A percentile compares a stretch with the other conserved stretches of the same genome.
Conservation (phyloP, 2,113 vertebrate species). For the Bettongia penicillata region DNA sequence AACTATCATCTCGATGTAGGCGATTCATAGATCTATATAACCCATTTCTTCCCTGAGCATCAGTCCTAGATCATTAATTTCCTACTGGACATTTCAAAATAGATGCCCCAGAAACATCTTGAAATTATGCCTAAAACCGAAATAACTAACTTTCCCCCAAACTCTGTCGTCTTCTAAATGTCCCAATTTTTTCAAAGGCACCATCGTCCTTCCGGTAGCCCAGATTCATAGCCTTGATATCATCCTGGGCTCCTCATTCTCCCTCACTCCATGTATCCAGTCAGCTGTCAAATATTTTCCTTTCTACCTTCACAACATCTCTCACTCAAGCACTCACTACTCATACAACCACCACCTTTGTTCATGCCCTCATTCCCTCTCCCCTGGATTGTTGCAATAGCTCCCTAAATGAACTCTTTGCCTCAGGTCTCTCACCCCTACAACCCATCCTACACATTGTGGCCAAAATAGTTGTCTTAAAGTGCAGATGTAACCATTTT, state of each 20-base stretch:
- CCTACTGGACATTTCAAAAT: background rate
- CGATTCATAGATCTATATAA: background rate
- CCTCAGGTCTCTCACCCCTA: background rate
- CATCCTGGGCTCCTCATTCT: background rate
- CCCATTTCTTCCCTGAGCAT: background rate
- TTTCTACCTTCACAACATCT: background rate
- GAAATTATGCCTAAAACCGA: background rate
- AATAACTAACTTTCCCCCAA: background rate
- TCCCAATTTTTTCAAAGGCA: background rate
- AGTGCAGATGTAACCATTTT: background rate
- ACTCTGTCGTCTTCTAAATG: background rate
- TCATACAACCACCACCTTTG: background rate
- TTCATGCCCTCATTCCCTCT: background rate
- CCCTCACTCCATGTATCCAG: background rate
- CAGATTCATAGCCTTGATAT: background rate
- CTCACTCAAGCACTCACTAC: background rate
- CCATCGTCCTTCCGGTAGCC: background rate
- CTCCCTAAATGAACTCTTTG: background rate
- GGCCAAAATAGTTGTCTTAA: background rate
- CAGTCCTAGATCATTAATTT: background rate
- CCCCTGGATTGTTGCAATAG: background rate
- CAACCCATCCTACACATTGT: background rate
- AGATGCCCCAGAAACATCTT: background rate
- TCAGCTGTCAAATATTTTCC: background rate
- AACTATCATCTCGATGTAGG: background rate